A percentile compares a stretch with the other conserved stretches of the same genome.
Evolutionary conservation across 2,797 vertebrate species (phyloP).

Genomic region (Acanthornis magna): DNA sequence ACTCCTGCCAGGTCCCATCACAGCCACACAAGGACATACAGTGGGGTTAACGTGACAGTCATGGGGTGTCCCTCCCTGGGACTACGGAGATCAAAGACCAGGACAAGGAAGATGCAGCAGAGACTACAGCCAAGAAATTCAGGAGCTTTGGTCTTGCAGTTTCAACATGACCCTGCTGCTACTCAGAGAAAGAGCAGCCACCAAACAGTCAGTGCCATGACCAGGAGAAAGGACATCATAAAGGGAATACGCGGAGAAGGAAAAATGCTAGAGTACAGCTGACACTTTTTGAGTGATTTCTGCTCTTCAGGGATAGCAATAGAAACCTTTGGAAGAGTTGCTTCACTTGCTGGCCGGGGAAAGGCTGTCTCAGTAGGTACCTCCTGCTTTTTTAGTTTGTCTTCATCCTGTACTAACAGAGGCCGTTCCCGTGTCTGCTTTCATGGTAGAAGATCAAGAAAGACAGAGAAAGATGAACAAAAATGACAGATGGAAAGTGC

Average conservation of each 20-base stretch:
- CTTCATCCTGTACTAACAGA: constrained; percentile 83
- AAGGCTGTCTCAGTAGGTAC: constrained; percentile 75
- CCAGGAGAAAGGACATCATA: constrained; percentile 85
- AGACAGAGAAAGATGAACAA: constrained; percentile 93
- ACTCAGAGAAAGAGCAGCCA: constrained; percentile 88
- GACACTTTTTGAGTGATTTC: constrained; percentile 78
- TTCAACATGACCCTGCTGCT: constrained; percentile 59
- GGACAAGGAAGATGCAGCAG: constrained; percentile 44
- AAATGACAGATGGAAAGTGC: constrained; percentile 83
- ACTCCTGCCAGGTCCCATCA: constrained; percentile 43
- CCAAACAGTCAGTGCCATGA: constrained; percentile 84
- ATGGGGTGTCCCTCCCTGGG: background rate
- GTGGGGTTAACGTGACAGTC: background rate
- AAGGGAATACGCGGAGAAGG: constrained; percentile 80
- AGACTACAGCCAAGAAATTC: constrained; percentile 60
- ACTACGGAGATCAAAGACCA: constrained; percentile 32
- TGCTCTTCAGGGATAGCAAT: constrained; percentile 83
- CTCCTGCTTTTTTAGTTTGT: constrained; percentile 83
- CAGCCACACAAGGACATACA: constrained; percentile 2
- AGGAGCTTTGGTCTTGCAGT: constrained; percentile 70
- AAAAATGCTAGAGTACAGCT: constrained; percentile 76
- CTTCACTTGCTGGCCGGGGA: constrained; percentile 76
- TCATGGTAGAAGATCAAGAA: constrained; percentile 86
- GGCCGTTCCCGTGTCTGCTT: constrained; percentile 85
- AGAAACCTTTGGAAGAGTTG: constrained; percentile 81